Conservation (phyloP, 92 coral and sea anemone species). For the Meandrina meandrites region DNA sequence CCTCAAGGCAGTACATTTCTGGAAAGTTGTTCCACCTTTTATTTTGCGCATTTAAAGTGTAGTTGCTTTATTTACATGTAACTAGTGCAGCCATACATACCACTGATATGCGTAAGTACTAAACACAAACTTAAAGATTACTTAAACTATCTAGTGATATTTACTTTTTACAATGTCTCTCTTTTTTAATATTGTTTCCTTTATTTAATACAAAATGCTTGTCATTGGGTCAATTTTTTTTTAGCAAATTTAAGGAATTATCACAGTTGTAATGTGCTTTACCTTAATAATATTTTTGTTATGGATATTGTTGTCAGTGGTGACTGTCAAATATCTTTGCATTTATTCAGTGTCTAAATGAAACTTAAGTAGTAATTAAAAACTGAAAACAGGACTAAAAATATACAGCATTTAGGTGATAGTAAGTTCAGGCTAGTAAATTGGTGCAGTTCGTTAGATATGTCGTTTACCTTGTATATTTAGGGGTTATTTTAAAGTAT, state of each 20-base stretch:
- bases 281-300: background rate
- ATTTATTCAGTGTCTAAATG: background rate
- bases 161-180: background rate
- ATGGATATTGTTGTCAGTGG: background rate
- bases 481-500: background rate
- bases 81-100: too few relatives aligned
- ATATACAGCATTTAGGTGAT: background rate
- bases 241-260: background rate
- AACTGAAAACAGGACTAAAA: background rate
- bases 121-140: background rate
- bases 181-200: background rate
- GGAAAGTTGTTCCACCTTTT: background rate
- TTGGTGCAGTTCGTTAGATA: background rate
- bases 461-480: background rate
- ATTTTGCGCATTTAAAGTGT: background rate
- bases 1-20: background rate
- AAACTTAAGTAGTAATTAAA: too few relatives aligned
- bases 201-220: too few relatives aligned
- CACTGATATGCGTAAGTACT: conserved; percentile 20
- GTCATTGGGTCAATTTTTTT: background rate
- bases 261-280: too few relatives aligned
- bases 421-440: background rate
- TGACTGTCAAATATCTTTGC: background rate
- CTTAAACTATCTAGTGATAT: background rate
- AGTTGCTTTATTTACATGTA: background rate